Evolutionary conservation across 1,140 invertebrate genomes (phyloP).

Genomic region (Luehdorfia chinensis): DNA sequence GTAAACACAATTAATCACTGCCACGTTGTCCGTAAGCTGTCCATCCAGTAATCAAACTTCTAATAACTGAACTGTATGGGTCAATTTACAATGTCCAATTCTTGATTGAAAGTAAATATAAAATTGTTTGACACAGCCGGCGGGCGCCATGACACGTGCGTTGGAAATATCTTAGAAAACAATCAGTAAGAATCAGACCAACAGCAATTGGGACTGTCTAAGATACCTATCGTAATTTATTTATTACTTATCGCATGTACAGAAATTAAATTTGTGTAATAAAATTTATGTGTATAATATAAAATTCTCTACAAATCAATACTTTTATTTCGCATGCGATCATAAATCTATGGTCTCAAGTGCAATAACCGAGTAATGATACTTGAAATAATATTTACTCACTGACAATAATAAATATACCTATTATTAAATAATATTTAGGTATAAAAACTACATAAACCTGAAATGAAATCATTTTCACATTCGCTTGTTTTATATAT

Average conservation of each 20-base stretch:
- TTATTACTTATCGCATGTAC: neutral
- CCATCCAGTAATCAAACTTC: constrained; percentile 12
- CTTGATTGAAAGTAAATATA: constrained; percentile 3
- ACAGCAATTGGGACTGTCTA: neutral
- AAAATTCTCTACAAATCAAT: neutral
- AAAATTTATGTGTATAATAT: neutral
- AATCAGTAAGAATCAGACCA: neutral
- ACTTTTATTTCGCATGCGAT: constrained; percentile 13
- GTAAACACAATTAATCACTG: constrained; percentile 36
- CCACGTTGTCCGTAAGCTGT: neutral
- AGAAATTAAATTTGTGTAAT: neutral
- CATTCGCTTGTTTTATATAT: no score
- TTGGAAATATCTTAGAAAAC: constrained; percentile 14
- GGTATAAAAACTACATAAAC: neutral
- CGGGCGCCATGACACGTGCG: constrained; percentile 12
- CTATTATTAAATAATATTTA: constrained; percentile 10
- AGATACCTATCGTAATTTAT: neutral
- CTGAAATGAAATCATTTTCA: no score
- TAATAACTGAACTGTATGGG: neutral
- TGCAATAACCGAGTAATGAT: constrained; percentile 9
- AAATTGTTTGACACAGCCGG: constrained; percentile 1
- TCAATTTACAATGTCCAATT: constrained; percentile 11
- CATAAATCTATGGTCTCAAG: constrained; percentile 9
- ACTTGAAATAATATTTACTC: constrained; percentile 1
- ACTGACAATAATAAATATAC: neutral